Evolutionary conservation across 2,888 invertebrate genomes (phyloP), one percentile per base, ranked within the genome.

Genomic region (Andrena marginata): DNA sequence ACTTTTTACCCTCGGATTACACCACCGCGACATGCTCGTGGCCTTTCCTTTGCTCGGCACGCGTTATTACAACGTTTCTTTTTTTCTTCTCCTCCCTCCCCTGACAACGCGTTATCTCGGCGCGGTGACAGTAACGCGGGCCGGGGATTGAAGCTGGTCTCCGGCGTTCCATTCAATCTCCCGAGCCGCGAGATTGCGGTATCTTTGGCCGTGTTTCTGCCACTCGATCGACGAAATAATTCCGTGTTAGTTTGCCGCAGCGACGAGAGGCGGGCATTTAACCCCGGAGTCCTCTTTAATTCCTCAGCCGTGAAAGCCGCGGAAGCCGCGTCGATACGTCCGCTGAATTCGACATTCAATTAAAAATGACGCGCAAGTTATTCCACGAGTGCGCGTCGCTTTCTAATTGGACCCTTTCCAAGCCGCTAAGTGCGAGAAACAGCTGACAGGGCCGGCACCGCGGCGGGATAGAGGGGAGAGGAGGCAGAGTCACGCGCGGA

Each of bases 1-100:
- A 42, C 42, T 42, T 42, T 16, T 42, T 42, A 42, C 69, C 73
- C 67, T 69, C 75, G 84, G 88, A 89, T 89, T 87, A 87, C 86
- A 85, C 75, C 75, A 72, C 75, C 65, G 59, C 74, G 56, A 68
- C 68, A 72, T 64, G 56, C 20, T 59, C 51, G 42, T 13, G 54
- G 33, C 42, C 72, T 64, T 70, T 82, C 51, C 68, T 75, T 23
- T 62, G 49, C 69, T 33, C 59, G 62, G 33, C 49, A 63, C 75
- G 68, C 59, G 68, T 82, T 82, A 76, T 82, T 82, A 81, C 77
- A 82, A 72, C 72, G 69, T 69, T 77, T 54, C 33, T 59, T 42
- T 42, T 60, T 48, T 64, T 42, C 1, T 16, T 1, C 42, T 1
- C 42, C 16, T 4, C 16, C 16, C 42, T 16, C 13, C 33, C 29